A percentile compares a stretch with the other conserved stretches of the same genome.
These are phyloP conservation scores for Diorhabda elongata DNA, from an alignment of 1,140 invertebrate genomes.

Conservation along the genomic window DNA sequence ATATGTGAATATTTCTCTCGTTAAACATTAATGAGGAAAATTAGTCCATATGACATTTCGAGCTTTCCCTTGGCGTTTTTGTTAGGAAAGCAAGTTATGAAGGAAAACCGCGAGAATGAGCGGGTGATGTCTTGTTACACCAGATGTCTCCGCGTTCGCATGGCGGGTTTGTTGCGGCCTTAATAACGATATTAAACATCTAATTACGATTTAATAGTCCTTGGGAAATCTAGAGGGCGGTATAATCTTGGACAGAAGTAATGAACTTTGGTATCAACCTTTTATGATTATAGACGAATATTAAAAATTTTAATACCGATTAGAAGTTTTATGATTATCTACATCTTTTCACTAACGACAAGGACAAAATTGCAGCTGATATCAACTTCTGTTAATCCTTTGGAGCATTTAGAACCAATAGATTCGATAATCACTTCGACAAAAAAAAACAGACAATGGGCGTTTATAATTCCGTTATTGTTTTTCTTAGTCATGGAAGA, in stretches of 20 bases:
- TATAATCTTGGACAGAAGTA: conserved; percentile 1
- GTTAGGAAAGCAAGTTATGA: not conserved
- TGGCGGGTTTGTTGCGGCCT: conserved; percentile 9
- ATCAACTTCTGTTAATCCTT: too few relatives aligned
- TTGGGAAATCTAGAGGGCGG: conserved; percentile 1
- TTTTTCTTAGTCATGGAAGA: too few relatives aligned
- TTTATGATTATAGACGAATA: not conserved
- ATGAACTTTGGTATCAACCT: not conserved
- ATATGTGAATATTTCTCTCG: too few relatives aligned
- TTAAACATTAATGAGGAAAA: too few relatives aligned
- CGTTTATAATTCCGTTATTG: too few relatives aligned
- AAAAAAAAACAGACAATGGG: too few relatives aligned
- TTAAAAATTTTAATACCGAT: not conserved
- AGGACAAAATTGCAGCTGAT: too few relatives aligned
- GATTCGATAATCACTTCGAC: too few relatives aligned
- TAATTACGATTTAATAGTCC: conserved; percentile 18
- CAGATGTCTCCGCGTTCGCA: conserved; percentile 13
- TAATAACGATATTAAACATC: conserved; percentile 16
- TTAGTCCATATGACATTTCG: not conserved
- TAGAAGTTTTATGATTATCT: not conserved
- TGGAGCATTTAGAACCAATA: too few relatives aligned
- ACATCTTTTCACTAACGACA: too few relatives aligned
- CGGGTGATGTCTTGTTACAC: conserved; percentile 4
- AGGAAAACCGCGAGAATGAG: conserved; percentile 12
- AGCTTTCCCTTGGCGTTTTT: not conserved